Percentiles rank a stretch among this genome's conserved stretches.
Conservation (phyloP, 2,888 invertebrate genomes). For the Nephrocerus scutellatus region DNA sequence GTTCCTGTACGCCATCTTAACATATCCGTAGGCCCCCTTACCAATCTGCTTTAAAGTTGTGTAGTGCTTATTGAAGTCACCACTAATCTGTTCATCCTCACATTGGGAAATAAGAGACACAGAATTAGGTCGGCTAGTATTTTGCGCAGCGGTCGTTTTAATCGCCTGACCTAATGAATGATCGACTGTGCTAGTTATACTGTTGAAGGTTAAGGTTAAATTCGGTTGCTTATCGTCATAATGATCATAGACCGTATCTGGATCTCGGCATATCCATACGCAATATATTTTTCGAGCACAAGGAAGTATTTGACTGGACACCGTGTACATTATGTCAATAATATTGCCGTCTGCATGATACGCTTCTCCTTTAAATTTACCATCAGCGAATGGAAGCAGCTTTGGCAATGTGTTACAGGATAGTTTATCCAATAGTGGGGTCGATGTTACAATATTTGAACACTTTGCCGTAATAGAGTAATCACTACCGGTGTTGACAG, state of each 20-base stretch:
- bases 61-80: conserved; percentile 54
- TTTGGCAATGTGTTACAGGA: conserved; percentile 15
- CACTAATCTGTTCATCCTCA: conserved; percentile 51
- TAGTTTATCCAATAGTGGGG: conserved; percentile 12
- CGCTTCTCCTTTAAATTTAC: conserved; percentile 32
- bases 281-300: conserved; percentile 54
- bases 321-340: conserved; percentile 48
- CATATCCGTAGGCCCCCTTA: conserved; percentile 61
- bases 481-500: conserved; percentile 19
- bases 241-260: conserved; percentile 34
- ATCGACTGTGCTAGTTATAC: conserved; percentile 46
- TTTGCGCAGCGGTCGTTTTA: conserved; percentile 30
- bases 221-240: conserved; percentile 33
- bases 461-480: conserved; percentile 16
- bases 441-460: conserved; percentile 13
- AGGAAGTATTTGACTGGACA: conserved; percentile 47
- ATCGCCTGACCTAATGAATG: conserved; percentile 37
- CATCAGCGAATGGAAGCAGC: conserved; percentile 24
- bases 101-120: conserved; percentile 51
- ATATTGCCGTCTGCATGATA: conserved; percentile 31
- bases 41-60: conserved; percentile 58
- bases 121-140: conserved; percentile 53
- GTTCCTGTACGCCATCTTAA: conserved; percentile 59
- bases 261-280: conserved; percentile 56
- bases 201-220: conserved; percentile 46